These are phyloP conservation scores for Gobiocypris rarus DNA, from an alignment of 2,113 vertebrate genomes.

Conservation along the genomic window DNA sequence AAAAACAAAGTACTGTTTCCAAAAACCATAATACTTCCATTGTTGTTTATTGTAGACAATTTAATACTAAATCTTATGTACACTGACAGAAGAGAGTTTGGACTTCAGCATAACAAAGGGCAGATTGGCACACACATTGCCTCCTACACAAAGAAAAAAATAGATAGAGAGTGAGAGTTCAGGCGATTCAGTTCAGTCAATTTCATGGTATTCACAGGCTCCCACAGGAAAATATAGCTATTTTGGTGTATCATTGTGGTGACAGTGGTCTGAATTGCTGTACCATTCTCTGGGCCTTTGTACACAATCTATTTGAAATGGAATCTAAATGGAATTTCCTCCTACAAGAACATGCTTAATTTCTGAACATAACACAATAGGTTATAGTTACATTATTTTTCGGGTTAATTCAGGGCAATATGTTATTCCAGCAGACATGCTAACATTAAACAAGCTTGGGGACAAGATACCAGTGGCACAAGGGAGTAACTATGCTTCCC, in stretches of 20 bases:
- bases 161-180: conserved; percentile 14
- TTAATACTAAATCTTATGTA: conserved; percentile 32
- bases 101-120: conserved; percentile 10
- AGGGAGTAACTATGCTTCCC: conserved; percentile 17
- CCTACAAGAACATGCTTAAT: background rate
- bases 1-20: background rate
- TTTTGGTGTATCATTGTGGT: conserved; percentile 35
- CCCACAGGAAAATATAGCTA: conserved; percentile 17
- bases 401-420: background rate
- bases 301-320: conserved; percentile 8
- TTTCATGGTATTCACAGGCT: conserved; percentile 29
- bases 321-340: conserved; percentile 15
- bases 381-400: conserved; percentile 22
- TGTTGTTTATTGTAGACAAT: conserved; percentile 14
- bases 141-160: conserved; percentile 13
- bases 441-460: conserved; percentile 37
- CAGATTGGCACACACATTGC: background rate
- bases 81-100: background rate
- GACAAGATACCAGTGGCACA: conserved; percentile 34
- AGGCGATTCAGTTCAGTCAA: conserved; percentile 30
- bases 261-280: conserved; percentile 14
- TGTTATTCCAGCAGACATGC: conserved; percentile 32
- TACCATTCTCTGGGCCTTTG: conserved; percentile 16
- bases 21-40: background rate
- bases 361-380: background rate